Conservation (phyloP, 1,140 invertebrate genomes). For the Diorhabda sublineata region DNA sequence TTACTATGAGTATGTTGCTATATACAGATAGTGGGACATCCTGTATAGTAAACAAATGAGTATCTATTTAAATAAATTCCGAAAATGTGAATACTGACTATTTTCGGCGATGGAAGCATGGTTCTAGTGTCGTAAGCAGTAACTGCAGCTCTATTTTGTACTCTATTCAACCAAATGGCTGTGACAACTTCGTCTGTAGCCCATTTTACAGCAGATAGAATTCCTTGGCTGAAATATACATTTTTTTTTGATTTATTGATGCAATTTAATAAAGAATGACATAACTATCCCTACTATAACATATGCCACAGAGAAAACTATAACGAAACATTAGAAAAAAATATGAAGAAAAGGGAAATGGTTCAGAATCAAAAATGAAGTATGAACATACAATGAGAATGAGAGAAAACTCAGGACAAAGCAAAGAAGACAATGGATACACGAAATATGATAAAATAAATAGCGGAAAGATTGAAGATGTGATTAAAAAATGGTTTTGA, state of each 20-base stretch:
- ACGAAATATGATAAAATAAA: no score
- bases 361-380: not conserved
- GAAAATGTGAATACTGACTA: conserved; percentile 19
- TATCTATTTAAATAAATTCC: no score
- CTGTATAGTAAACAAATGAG: no score
- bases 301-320: not conserved
- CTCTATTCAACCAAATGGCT: conserved; percentile 80
- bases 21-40: no score
- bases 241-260: no score
- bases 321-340: not conserved
- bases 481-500: no score
- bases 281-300: not conserved
- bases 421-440: no score
- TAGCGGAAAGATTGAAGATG: no score
- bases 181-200: conserved; percentile 63
- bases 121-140: conserved; percentile 31
- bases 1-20: no score
- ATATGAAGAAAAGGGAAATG: not conserved
- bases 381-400: no score
- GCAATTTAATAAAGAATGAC: not conserved
- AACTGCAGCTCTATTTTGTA: conserved; percentile 63
- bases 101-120: conserved; percentile 14
- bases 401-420: no score
- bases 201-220: conserved; percentile 74
- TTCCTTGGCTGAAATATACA: conserved; percentile 53